These are phyloP conservation scores for Microplitis mediator DNA, from an alignment of 1,140 invertebrate species.

Conservation along the genomic window DNA sequence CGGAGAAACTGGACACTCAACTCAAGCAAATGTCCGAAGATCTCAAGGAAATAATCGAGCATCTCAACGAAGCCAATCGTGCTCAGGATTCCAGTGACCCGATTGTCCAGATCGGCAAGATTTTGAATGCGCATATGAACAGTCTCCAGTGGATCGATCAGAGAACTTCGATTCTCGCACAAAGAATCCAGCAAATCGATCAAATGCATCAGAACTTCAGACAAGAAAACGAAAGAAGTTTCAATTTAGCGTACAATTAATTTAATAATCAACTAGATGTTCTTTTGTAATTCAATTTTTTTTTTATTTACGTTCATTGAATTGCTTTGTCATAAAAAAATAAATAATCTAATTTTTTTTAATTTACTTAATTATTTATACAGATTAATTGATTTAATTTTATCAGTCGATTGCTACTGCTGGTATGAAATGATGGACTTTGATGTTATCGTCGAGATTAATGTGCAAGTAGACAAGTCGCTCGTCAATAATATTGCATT, in stretches of 20 bases:
- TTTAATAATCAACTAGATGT: conserved; percentile 1
- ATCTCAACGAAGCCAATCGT: conserved; percentile 87
- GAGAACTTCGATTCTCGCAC: conserved; percentile 74
- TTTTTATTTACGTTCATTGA: not conserved
- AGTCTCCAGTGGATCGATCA: conserved; percentile 92
- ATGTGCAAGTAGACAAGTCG: conserved; percentile 65
- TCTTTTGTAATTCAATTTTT: not conserved
- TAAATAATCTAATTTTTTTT: not conserved
- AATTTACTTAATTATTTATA: conserved; percentile 7
- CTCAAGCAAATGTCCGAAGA: conserved; percentile 93
- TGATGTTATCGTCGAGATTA: conserved; percentile 64
- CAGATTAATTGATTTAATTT: not conserved
- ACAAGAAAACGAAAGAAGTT: conserved; percentile 75
- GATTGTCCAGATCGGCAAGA: conserved; percentile 88
- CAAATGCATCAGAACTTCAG: conserved; percentile 80
- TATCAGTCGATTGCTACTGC: conserved; percentile 44
- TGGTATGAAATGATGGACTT: conserved; percentile 68
- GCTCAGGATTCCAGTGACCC: conserved; percentile 85
- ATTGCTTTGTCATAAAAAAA: not conserved
- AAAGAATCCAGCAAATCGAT: conserved; percentile 81
- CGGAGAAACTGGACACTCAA: conserved; percentile 91
- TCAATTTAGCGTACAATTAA: conserved; percentile 65
- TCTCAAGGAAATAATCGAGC: conserved; percentile 93
- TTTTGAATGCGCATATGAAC: conserved; percentile 95
- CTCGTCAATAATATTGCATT: conserved; percentile 66